These are phyloP conservation scores for Caenorhabditis brenneri DNA, from an alignment of 1,140 invertebrate species.

Conservation along the genomic window DNA sequence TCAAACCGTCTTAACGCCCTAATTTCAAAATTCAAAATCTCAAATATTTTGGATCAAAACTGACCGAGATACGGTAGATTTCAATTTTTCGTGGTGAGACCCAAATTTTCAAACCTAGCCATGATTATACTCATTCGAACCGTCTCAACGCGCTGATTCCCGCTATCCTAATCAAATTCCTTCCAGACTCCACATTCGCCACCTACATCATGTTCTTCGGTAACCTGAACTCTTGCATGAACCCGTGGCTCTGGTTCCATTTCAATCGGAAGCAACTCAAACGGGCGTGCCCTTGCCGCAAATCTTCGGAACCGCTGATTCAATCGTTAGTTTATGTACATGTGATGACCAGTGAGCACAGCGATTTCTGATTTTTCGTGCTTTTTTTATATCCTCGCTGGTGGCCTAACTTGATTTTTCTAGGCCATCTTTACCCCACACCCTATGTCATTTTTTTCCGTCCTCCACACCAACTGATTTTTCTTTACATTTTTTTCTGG, in stretches of 20 bases:
- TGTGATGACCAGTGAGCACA: constrained; percentile 33
- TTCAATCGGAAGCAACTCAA: constrained; percentile 76
- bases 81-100: too few species aligned
- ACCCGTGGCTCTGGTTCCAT: constrained; percentile 82
- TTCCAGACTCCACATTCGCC: constrained; percentile 76
- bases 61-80: too few species aligned
- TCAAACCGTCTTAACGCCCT: too few species aligned
- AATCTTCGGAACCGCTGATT: not conserved
- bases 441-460: not conserved
- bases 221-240: constrained; percentile 80
- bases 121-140: too few species aligned
- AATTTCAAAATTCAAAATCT: too few species aligned
- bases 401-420: not conserved
- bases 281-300: constrained; percentile 46
- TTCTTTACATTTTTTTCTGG: too few species aligned
- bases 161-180: too few species aligned
- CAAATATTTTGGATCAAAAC: too few species aligned
- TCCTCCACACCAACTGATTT: too few species aligned
- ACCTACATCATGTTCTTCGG: constrained; percentile 77
- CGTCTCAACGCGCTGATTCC: too few species aligned
- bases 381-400: not conserved
- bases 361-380: not conserved
- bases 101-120: too few species aligned
- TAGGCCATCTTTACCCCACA: not conserved
- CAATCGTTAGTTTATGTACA: constrained; percentile 42